Evolutionary conservation across 2,888 invertebrate genomes (phyloP).

Genomic region (Archaeoteleia sp.): DNA sequence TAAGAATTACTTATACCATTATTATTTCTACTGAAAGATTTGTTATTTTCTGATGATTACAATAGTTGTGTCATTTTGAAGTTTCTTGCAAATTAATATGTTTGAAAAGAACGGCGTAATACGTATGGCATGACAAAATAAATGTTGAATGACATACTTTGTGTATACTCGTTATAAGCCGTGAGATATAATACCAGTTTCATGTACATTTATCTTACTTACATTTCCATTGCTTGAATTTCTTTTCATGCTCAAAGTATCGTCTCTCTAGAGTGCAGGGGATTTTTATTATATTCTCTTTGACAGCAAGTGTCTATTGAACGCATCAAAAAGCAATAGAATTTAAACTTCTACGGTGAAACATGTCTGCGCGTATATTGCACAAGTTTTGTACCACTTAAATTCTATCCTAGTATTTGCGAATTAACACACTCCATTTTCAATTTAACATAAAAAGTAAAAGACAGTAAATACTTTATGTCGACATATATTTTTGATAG

Average conservation of each 20-base stretch:
- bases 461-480: too few species aligned
- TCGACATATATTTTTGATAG: too few species aligned
- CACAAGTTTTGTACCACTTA: too few species aligned
- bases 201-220: conserved; percentile 14
- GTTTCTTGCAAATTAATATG: not conserved
- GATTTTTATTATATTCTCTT: conserved; percentile 15
- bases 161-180: not conserved
- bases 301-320: conserved; percentile 3
- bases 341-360: not conserved
- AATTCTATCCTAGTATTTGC: too few species aligned
- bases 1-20: not conserved
- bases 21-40: not conserved
- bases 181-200: not conserved
- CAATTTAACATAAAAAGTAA: too few species aligned
- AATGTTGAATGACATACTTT: not conserved
- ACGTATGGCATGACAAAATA: not conserved
- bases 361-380: not conserved
- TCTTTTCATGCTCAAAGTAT: conserved; percentile 6
- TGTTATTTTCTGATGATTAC: not conserved
- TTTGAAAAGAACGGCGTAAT: not conserved
- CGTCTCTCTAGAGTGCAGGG: not conserved
- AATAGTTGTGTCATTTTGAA: not conserved
- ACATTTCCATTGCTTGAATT: conserved; percentile 9
- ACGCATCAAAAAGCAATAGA: not conserved
- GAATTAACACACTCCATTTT: too few species aligned